These are phyloP conservation scores for Enteromius thamalakanensis DNA, from an alignment of 2,797 vertebrate species.

Conservation along the genomic window DNA sequence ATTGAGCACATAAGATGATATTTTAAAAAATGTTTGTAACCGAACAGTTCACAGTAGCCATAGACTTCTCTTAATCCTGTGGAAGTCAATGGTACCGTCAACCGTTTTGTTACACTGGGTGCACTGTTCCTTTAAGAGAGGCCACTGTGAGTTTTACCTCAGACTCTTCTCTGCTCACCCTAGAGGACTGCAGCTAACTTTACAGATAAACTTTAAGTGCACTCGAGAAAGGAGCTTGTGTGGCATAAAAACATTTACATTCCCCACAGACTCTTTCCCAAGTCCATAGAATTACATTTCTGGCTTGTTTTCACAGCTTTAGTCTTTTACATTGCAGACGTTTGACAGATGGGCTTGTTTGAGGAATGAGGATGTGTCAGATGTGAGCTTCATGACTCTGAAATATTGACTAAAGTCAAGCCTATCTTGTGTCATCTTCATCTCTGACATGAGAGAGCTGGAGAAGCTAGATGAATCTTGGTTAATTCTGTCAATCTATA, in stretches of 20 bases:
- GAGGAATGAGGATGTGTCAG: slow-evolving; percentile 46
- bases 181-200: slow-evolving; percentile 32
- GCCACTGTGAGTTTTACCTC: not conserved
- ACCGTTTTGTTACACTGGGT: not conserved
- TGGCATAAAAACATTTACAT: slow-evolving; percentile 23
- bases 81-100: not conserved
- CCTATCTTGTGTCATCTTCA: slow-evolving; percentile 48
- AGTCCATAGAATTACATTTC: slow-evolving; percentile 38
- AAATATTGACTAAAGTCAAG: slow-evolving; percentile 60
- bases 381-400: slow-evolving; percentile 48
- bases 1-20: not conserved
- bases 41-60: not conserved
- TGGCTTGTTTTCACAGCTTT: slow-evolving; percentile 35
- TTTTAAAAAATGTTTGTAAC: not conserved
- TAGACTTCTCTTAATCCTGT: not conserved
- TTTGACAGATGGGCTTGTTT: slow-evolving; percentile 54
- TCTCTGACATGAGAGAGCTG: slow-evolving; percentile 36
- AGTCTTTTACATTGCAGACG: slow-evolving; percentile 30
- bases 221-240: slow-evolving; percentile 21
- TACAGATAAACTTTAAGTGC: slow-evolving; percentile 31
- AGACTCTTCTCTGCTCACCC: not conserved
- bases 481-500: slow-evolving; percentile 23
- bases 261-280: slow-evolving; percentile 24
- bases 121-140: slow-evolving; percentile 24
- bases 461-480: slow-evolving; percentile 19